phyloP scores from a whole-genome alignment of 2,113 vertebrate species.

The Salminus brasiliensis region DNA sequence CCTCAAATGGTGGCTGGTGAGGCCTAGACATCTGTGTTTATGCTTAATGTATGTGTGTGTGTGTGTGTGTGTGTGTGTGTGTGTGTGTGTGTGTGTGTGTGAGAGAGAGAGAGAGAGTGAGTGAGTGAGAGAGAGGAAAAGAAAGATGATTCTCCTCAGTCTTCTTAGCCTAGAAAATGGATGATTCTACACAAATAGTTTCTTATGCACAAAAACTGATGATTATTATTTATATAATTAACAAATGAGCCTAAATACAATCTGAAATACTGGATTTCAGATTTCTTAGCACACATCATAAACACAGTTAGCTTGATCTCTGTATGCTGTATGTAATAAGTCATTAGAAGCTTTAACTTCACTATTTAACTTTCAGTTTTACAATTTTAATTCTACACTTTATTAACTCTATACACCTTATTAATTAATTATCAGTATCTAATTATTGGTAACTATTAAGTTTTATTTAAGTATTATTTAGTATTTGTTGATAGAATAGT shows the following conservation, averaged over 20 bases:
- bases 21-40: conserved; percentile 29
- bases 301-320: too few species aligned
- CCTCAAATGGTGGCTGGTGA: conserved; percentile 9
- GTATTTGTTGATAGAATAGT: too few species aligned
- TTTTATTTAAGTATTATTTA: too few species aligned
- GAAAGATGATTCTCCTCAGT: too few species aligned
- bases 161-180: conserved; percentile 33
- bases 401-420: neutral
- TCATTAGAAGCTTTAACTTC: too few species aligned
- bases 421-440: neutral
- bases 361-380: too few species aligned
- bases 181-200: neutral
- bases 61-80: neutral
- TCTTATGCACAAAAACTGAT: too few species aligned
- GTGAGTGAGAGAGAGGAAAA: conserved; percentile 43
- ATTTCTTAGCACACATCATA: too few species aligned
- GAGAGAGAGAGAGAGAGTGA: conserved; percentile 30
- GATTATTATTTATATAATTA: too few species aligned
- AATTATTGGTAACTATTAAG: neutral
- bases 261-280: neutral
- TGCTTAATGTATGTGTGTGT: neutral
- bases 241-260: too few species aligned
- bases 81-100: neutral
- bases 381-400: too few species aligned
- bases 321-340: too few species aligned